A percentile compares a stretch with the other conserved stretches of the same genome.
These are phyloP conservation scores for Liposcelis brunnea DNA, from an alignment of 2,888 invertebrate genomes.

Conservation along the genomic window DNA sequence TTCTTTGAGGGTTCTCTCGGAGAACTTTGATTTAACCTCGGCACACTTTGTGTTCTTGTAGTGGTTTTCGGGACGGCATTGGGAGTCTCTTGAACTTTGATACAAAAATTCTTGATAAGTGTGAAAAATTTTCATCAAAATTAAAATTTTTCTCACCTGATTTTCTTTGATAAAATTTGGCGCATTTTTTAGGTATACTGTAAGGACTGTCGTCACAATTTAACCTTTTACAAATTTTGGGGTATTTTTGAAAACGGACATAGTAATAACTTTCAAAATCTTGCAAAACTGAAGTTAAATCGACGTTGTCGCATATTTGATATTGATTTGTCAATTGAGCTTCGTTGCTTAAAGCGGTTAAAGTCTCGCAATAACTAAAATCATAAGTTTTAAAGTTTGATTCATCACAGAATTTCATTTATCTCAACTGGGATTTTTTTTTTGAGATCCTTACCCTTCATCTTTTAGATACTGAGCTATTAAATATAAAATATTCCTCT, in stretches of 20 bases:
- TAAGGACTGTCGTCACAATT: slow-evolving; percentile 18
- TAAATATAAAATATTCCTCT: slow-evolving; percentile 39
- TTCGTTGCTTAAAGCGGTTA: slow-evolving; percentile 48
- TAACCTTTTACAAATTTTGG: slow-evolving; percentile 53
- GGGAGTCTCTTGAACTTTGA: too few species aligned
- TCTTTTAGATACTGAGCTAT: slow-evolving; percentile 49
- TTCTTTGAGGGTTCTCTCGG: not conserved
- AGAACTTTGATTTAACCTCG: too few species aligned
- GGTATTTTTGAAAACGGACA: slow-evolving; percentile 70
- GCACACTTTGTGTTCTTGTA: too few species aligned
- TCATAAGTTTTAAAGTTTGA: not conserved
- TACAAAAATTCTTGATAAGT: too few species aligned
- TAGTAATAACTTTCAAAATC: slow-evolving; percentile 79
- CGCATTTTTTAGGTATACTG: too few species aligned
- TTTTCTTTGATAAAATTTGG: too few species aligned
- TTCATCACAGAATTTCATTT: not conserved
- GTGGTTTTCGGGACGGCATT: too few species aligned
- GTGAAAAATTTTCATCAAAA: too few species aligned
- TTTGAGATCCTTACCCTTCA: slow-evolving; percentile 32
- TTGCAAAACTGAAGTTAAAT: slow-evolving; percentile 70
- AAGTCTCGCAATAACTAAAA: slow-evolving; percentile 37
- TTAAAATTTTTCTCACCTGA: too few species aligned
- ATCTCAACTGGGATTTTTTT: slow-evolving; percentile 8
- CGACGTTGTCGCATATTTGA: slow-evolving; percentile 79
- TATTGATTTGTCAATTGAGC: slow-evolving; percentile 51